Conservation (phyloP, 2,888 invertebrate genomes). For the Cephus pygmeus region DNA sequence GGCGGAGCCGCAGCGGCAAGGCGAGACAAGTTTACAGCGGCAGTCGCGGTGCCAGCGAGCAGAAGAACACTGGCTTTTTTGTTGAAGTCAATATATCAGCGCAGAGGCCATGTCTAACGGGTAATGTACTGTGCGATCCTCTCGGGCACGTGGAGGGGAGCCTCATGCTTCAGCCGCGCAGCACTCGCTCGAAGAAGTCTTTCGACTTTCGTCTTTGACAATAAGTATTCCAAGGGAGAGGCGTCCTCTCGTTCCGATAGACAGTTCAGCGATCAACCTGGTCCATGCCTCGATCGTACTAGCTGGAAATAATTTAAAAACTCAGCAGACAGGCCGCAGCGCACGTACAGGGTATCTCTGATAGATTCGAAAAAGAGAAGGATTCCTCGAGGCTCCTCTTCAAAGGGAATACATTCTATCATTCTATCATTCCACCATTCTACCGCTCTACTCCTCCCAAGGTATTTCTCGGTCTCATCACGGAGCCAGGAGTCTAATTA, state of each 20-base stretch:
- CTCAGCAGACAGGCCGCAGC: no score
- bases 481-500: conserved; percentile 43
- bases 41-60: conserved; percentile 44
- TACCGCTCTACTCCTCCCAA: neutral
- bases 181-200: no score
- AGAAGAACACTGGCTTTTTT: conserved; percentile 60
- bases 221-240: no score
- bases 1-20: neutral
- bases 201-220: no score
- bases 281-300: no score
- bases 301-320: no score
- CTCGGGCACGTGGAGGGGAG: conserved; percentile 12
- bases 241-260: no score
- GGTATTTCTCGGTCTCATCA: conserved; percentile 12
- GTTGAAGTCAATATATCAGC: conserved; percentile 62
- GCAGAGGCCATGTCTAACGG: conserved; percentile 63
- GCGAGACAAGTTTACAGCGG: conserved; percentile 13
- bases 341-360: no score
- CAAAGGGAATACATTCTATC: neutral
- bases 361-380: no score
- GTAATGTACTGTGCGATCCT: conserved; percentile 58
- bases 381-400: no score
- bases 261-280: no score
- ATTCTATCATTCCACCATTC: neutral
- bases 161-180: neutral